These are phyloP conservation scores for Camelus dromedarius DNA, from an alignment of 2,113 vertebrate species.

Conservation along the genomic window DNA sequence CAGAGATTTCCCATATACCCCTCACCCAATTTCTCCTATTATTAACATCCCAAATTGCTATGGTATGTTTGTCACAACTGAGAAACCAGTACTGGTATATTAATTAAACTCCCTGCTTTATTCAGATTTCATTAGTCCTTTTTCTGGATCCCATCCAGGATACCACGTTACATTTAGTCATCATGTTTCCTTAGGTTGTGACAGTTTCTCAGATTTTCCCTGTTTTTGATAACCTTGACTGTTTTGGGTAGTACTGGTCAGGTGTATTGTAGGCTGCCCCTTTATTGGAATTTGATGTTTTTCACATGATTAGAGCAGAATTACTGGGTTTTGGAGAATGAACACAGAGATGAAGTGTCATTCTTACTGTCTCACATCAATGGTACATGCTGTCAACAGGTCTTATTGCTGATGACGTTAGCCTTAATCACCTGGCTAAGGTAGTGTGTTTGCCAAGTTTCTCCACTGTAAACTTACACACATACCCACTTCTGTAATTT, in stretches of 20 bases:
- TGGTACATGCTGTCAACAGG: neutral
- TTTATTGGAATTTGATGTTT: constrained; percentile 15
- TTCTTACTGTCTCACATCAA: neutral
- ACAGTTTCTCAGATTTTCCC: neutral
- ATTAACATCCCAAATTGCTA: constrained; percentile 9
- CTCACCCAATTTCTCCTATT: neutral
- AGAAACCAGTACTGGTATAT: neutral
- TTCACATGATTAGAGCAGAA: neutral
- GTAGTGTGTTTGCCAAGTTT: neutral
- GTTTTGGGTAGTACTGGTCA: neutral
- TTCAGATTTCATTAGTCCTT: neutral
- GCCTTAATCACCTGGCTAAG: neutral
- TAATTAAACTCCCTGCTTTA: constrained; percentile 13
- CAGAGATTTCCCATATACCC: neutral
- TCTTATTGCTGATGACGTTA: neutral
- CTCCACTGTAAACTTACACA: neutral
- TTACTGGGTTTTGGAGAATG: neutral
- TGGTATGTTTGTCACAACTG: neutral
- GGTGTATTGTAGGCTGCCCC: neutral
- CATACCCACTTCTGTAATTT: neutral
- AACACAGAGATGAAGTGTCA: neutral
- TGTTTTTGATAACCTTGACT: constrained; percentile 16
- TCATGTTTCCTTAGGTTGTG: constrained; percentile 13
- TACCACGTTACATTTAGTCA: neutral
- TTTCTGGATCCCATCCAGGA: neutral